These are phyloP conservation scores for Ophioninae sp. DNA, from an alignment of 2,888 invertebrate genomes.

Conservation along the genomic window DNA sequence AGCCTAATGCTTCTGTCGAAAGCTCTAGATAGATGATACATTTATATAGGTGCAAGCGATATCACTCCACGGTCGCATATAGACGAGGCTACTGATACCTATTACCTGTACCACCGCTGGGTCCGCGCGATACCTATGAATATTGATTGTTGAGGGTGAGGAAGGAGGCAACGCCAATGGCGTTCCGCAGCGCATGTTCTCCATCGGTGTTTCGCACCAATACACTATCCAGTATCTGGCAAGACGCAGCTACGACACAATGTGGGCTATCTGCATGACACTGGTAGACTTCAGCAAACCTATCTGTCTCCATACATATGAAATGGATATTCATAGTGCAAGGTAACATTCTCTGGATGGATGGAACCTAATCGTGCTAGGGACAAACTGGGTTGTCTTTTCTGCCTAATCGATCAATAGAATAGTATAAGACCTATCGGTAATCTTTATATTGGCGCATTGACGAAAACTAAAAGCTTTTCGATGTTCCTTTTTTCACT, in stretches of 20 bases:
- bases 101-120: slow-evolving; percentile 53
- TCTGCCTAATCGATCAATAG: slow-evolving; percentile 5
- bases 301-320: slow-evolving; percentile 18
- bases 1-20: too few species aligned
- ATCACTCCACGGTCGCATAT: slow-evolving; percentile 22
- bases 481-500: not conserved
- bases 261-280: slow-evolving; percentile 4
- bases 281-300: slow-evolving; percentile 25
- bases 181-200: slow-evolving; percentile 23
- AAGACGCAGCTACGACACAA: slow-evolving; percentile 15
- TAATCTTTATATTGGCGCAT: not conserved
- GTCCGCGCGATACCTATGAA: slow-evolving; percentile 61
- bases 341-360: not conserved
- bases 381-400: not conserved
- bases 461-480: not conserved
- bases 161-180: slow-evolving; percentile 47
- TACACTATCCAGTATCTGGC: slow-evolving; percentile 23
- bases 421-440: slow-evolving; percentile 4
- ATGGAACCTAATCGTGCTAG: slow-evolving; percentile 11
- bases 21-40: not conserved
- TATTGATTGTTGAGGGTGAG: slow-evolving; percentile 61
- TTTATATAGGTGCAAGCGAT: slow-evolving; percentile 1
- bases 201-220: slow-evolving; percentile 32
- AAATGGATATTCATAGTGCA: slow-evolving; percentile 28
- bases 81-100: slow-evolving; percentile 58